A percentile compares a stretch with the other conserved stretches of the same genome.
These are phyloP conservation scores for Pseudomyrmex sp. DNA, from an alignment of 1,140 invertebrate species.

Conservation along the genomic window DNA sequence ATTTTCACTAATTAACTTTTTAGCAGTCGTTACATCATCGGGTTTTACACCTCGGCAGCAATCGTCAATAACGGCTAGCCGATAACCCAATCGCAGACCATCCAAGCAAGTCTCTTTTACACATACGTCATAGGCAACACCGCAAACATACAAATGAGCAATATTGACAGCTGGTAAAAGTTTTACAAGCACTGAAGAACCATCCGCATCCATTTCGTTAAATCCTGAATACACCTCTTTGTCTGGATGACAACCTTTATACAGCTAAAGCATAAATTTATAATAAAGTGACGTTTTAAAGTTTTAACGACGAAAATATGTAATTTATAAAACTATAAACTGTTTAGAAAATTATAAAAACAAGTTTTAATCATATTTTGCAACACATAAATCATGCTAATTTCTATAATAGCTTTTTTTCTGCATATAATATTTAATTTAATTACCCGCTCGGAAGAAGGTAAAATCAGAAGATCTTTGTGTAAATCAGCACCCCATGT, in stretches of 20 bases:
- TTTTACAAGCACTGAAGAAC: slow-evolving; percentile 86
- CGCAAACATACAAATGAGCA: slow-evolving; percentile 92
- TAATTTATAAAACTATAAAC: not conserved
- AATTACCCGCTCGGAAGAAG: slow-evolving; percentile 75
- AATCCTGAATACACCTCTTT: slow-evolving; percentile 94
- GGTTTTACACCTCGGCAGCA: slow-evolving; percentile 88
- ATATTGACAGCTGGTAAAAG: slow-evolving; percentile 87
- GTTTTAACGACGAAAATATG: not conserved
- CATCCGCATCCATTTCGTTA: slow-evolving; percentile 89
- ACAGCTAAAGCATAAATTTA: slow-evolving; percentile 85
- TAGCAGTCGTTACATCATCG: slow-evolving; percentile 85
- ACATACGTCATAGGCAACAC: slow-evolving; percentile 93
- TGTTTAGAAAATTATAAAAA: not conserved
- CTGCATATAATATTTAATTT: not conserved
- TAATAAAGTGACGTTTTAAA: slow-evolving; percentile 60
- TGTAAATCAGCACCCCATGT: slow-evolving; percentile 91
- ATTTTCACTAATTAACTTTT: slow-evolving; percentile 83
- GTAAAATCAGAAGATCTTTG: slow-evolving; percentile 88
- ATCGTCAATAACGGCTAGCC: slow-evolving; percentile 90
- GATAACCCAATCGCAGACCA: slow-evolving; percentile 88
- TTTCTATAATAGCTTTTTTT: not conserved
- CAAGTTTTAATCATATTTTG: not conserved
- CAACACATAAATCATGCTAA: not conserved
- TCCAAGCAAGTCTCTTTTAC: slow-evolving; percentile 90
- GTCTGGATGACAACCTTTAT: slow-evolving; percentile 90